phyloP scores from a whole-genome alignment of 2,113 vertebrate genomes.

The Oceanodroma tethys region DNA sequence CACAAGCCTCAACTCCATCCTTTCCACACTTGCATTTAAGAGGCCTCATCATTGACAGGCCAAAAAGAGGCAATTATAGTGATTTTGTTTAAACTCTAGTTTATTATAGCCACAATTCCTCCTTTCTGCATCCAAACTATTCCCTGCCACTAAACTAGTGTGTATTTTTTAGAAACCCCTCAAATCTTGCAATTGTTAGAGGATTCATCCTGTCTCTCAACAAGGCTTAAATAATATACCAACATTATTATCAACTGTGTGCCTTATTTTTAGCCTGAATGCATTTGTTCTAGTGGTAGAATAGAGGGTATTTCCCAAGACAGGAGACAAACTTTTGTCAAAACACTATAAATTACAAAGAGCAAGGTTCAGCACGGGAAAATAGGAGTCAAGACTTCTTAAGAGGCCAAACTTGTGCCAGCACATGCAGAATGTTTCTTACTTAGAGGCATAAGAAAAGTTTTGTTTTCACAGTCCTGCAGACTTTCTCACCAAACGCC shows the following conservation, averaged over 20 bases:
- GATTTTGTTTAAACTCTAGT: background rate
- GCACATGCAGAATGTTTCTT: background rate
- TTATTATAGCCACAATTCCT: background rate
- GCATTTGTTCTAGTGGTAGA: background rate
- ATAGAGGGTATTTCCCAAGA: conserved; percentile 32
- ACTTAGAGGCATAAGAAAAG: conserved; percentile 7
- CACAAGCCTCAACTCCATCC: background rate
- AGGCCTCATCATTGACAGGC: background rate
- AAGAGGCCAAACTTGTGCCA: background rate
- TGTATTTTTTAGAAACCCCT: background rate
- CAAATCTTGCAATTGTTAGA: background rate
- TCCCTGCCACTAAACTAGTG: background rate
- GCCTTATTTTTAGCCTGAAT: background rate
- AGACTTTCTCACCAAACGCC: background rate
- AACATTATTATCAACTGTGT: background rate
- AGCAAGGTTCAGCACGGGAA: background rate
- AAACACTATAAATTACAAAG: conserved; percentile 7
- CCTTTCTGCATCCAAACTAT: background rate
- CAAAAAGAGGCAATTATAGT: background rate
- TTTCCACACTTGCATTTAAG: background rate
- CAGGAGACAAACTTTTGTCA: conserved; percentile 12
- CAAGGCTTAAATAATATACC: background rate
- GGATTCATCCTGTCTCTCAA: background rate
- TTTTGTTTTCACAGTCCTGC: background rate
- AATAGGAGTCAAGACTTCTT: background rate